A percentile compares a stretch with the other conserved stretches of the same genome.
These are phyloP conservation scores for Riparia riparia DNA, from an alignment of 2,113 vertebrate species.

Conservation along the genomic window DNA sequence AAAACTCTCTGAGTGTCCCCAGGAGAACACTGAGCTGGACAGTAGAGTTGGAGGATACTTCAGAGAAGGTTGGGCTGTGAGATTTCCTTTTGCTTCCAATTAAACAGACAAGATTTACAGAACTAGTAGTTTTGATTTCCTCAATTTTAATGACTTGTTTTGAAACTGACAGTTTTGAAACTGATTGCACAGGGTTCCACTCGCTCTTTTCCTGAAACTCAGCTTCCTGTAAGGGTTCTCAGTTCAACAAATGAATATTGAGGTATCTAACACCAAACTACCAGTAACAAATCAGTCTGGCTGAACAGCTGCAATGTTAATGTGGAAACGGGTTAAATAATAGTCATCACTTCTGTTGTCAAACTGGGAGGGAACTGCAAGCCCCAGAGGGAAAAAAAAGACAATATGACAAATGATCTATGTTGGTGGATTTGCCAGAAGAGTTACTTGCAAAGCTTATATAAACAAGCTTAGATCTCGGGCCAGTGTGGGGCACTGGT, in stretches of 20 bases:
- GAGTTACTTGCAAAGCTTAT: not conserved
- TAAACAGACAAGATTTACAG: not conserved
- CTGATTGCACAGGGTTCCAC: not conserved
- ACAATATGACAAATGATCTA: not conserved
- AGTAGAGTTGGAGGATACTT: not conserved
- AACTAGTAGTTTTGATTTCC: not conserved
- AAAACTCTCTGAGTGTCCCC: not conserved
- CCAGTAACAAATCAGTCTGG: not conserved
- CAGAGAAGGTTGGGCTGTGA: not conserved
- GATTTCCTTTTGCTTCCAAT: not conserved
- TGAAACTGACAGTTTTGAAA: not conserved
- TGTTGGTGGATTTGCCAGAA: conserved; percentile 22
- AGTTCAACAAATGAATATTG: not conserved
- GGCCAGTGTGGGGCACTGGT: not conserved
- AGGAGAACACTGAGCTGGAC: not conserved
- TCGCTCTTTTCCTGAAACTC: not conserved
- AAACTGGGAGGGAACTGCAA: not conserved
- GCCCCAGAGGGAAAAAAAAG: not conserved
- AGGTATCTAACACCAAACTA: not conserved
- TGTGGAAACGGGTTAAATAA: conserved; percentile 27
- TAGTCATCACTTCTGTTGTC: conserved; percentile 17
- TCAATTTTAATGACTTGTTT: not conserved
- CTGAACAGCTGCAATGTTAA: not conserved
- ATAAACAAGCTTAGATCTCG: not conserved
- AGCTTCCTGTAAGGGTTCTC: not conserved